phyloP scores from a whole-genome alignment of 2,888 invertebrate genomes.

The Balanococcus diminutus region DNA sequence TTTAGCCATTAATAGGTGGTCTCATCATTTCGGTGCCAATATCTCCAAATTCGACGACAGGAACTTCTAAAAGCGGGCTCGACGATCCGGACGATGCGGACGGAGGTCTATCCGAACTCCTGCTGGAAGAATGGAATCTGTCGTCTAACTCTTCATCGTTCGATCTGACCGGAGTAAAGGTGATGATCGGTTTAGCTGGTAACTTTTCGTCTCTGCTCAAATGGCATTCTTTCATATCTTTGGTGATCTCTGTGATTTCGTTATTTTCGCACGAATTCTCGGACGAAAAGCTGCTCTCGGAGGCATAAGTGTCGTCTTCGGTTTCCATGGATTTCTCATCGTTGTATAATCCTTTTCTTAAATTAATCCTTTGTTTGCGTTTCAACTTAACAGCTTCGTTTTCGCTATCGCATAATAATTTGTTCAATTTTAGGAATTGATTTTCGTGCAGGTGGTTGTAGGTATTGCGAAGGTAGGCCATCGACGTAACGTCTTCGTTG shows the following conservation, averaged over 20 bases:
- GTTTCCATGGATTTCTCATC: slow-evolving; percentile 36
- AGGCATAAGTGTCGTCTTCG: slow-evolving; percentile 27
- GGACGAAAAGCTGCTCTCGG: slow-evolving; percentile 17
- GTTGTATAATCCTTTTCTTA: slow-evolving; percentile 24
- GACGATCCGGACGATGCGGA: slow-evolving; percentile 49
- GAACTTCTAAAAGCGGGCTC: slow-evolving; percentile 45
- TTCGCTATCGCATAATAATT: slow-evolving; percentile 11
- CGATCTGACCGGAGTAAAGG: slow-evolving; percentile 43
- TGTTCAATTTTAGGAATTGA: slow-evolving; percentile 25
- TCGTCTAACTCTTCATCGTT: slow-evolving; percentile 25
- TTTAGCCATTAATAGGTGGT: slow-evolving; percentile 37
- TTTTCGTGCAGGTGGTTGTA: slow-evolving; percentile 41
- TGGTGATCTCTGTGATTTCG: slow-evolving; percentile 33
- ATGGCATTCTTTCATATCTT: neutral
- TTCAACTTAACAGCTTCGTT: slow-evolving; percentile 12
- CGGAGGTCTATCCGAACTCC: neutral
- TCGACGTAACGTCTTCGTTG: slow-evolving; percentile 28
- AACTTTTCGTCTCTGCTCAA: neutral
- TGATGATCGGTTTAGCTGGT: slow-evolving; percentile 47
- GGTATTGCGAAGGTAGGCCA: slow-evolving; percentile 38
- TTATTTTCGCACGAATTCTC: slow-evolving; percentile 30
- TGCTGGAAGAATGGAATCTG: neutral
- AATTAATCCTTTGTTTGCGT: slow-evolving; percentile 29
- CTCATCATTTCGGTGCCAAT: slow-evolving; percentile 49
- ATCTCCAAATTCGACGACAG: slow-evolving; percentile 1